Conservation (phyloP, 2,888 invertebrate genomes). For the Acanthosepion pharaonis region DNA sequence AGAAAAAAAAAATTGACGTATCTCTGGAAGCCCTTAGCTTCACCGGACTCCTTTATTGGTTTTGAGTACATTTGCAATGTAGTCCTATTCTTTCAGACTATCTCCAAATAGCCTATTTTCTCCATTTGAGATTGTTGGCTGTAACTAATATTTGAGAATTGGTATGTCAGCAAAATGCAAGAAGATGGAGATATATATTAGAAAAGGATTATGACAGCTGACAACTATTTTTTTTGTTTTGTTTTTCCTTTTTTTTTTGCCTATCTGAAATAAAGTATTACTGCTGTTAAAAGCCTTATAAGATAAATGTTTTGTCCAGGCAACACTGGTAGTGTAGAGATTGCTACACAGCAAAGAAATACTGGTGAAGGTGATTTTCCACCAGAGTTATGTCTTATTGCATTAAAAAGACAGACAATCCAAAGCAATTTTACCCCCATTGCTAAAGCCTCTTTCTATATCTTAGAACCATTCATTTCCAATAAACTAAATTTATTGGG, state of each 20-base stretch:
- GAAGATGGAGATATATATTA: not conserved
- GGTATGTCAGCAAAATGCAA: not conserved
- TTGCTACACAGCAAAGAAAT: not conserved
- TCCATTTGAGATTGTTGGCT: not conserved
- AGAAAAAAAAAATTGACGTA: not conserved
- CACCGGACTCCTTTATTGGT: not conserved
- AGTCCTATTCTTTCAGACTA: not conserved
- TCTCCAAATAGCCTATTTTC: not conserved
- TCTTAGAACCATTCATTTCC: not conserved
- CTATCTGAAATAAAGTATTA: no score
- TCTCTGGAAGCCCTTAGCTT: not conserved
- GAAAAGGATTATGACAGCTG: no score
- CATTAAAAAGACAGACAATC: not conserved
- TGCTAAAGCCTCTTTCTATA: not conserved
- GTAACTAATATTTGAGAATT: constrained; percentile 33
- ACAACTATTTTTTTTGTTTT: no score
- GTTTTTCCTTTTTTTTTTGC: no score
- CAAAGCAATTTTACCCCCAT: not conserved
- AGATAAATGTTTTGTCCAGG: not conserved
- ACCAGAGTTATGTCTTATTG: not conserved
- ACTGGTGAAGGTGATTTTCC: not conserved
- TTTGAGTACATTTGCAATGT: not conserved
- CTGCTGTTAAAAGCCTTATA: not conserved
- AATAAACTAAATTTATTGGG: not conserved
- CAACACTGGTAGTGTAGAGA: not conserved